A percentile compares a stretch with the other conserved stretches of the same genome.
phyloP scores from a whole-genome alignment of 1,140 invertebrate genomes.

The Zaprionus inermis region DNA sequence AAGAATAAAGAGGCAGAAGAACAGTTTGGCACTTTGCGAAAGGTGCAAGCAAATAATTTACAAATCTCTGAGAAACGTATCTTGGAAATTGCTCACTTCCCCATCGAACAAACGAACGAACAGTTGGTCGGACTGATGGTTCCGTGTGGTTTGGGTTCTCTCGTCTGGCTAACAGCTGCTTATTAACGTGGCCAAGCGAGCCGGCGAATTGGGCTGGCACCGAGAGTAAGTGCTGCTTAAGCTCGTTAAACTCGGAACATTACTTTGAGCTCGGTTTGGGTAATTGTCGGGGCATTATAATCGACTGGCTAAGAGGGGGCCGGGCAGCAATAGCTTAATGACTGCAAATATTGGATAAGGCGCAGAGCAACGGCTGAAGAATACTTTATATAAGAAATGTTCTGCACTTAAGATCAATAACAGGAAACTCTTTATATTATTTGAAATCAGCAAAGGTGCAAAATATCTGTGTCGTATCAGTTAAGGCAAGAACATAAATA shows the following conservation, averaged over 20 bases:
- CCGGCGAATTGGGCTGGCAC: constrained; percentile 53
- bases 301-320: constrained; percentile 32
- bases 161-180: constrained; percentile 29
- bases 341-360: constrained; percentile 19
- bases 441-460: background rate
- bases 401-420: background rate
- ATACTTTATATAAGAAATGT: background rate
- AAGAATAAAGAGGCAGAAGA: background rate
- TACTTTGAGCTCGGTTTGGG: constrained; percentile 24
- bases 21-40: constrained; percentile 15
- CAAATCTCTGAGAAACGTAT: constrained; percentile 18
- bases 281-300: constrained; percentile 48
- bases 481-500: background rate
- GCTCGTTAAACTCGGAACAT: constrained; percentile 23
- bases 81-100: constrained; percentile 57
- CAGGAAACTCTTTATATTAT: background rate
- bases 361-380: background rate
- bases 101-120: background rate
- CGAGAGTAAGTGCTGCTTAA: constrained; percentile 50
- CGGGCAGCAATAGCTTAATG: constrained; percentile 30
- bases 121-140: constrained; percentile 42
- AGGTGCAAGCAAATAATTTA: constrained; percentile 20
- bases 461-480: background rate
- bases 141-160: constrained; percentile 17
- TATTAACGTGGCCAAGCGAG: constrained; percentile 64